Base-by-base conservation (phyloP, 2,888 invertebrate genomes). In the Tenthredo livida region DNA sequence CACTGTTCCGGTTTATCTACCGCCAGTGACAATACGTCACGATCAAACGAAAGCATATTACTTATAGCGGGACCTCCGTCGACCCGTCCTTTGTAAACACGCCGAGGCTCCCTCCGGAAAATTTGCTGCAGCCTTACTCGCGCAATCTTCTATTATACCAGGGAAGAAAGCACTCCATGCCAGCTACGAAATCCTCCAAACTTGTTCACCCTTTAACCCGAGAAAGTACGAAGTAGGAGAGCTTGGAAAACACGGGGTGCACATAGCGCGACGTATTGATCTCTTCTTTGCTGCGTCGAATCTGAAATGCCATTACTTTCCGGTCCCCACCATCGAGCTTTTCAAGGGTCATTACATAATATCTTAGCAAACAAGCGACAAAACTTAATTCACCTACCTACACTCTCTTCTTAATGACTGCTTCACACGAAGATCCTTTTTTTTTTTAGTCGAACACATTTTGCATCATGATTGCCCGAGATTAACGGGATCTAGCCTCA, bases 11-110 rank as follows among this genome's bases (percentile, higher is more conserved):
- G 77, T 50, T 77, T 77, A 77, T 77, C 77, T 50, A 54, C 54
- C 33, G 50, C 29, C 29, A 6, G 77, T 77, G 77, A 77, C 77
- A 77, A 77, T 50, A 33, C 77, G 77, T 54, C 77, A 77, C 50
- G 77, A 77, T 77, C 77, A 77, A 77, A 77, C 33, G 77, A 50
- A 77, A 54, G 77, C 77, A 77, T 77, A 77, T 77, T 77, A 77
- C 77, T 77, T 77, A 77, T 50, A 50, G 25, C 33, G 4, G 17
- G 33, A 77, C 50, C 77, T 77, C 17, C 10, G 50, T 29, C 54
- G 77, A 54, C 15, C 75, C 25, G 61, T 77, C 54, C 77, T 77
- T 77, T 77, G 77, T 77, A 54, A 77, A 33, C 54, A 77, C 47
- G 29, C 17, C 33, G 33, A n/a, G 77, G 29, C 15, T 77, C 77